phyloP scores from a whole-genome alignment of 2,113 vertebrate genomes.

The Apteryx owenii region DNA sequence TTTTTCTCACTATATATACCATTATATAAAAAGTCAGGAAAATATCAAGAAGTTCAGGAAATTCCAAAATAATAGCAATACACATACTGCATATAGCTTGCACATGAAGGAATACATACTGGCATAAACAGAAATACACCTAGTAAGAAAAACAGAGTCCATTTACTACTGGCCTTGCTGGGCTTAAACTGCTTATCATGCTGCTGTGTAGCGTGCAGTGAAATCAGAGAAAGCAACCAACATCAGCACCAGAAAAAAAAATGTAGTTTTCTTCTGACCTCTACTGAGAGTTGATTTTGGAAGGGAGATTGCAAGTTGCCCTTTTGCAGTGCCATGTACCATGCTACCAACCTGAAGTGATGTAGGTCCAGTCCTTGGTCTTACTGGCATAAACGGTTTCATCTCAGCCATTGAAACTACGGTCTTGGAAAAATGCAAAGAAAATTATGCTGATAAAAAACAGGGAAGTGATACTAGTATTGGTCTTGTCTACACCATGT shows the following conservation, averaged over 20 bases:
- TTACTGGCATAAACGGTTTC: not conserved
- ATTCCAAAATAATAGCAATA: not conserved
- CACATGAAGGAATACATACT: not conserved
- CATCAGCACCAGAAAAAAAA: not conserved
- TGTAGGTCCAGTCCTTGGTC: not conserved
- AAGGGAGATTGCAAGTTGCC: not conserved
- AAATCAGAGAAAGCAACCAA: not conserved
- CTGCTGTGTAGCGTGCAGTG: not conserved
- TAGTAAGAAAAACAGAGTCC: not conserved
- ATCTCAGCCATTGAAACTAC: not conserved
- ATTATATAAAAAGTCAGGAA: not conserved
- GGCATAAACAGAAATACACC: not conserved
- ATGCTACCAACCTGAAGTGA: not conserved
- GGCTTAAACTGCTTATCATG: not conserved
- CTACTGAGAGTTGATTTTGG: not conserved
- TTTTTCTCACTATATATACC: not conserved
- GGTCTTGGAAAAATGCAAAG: not conserved
- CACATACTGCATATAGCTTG: not conserved
- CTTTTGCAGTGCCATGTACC: not conserved
- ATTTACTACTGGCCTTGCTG: not conserved
- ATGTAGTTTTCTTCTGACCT: not conserved
- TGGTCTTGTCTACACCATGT: rapidly evolving
- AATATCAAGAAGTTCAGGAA: too few relatives aligned
- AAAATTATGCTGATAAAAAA: not conserved
- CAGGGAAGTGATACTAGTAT: not conserved